Evolutionary conservation across 2,113 vertebrate genomes (phyloP).

Genomic region (Meleagris gallopavo): DNA sequence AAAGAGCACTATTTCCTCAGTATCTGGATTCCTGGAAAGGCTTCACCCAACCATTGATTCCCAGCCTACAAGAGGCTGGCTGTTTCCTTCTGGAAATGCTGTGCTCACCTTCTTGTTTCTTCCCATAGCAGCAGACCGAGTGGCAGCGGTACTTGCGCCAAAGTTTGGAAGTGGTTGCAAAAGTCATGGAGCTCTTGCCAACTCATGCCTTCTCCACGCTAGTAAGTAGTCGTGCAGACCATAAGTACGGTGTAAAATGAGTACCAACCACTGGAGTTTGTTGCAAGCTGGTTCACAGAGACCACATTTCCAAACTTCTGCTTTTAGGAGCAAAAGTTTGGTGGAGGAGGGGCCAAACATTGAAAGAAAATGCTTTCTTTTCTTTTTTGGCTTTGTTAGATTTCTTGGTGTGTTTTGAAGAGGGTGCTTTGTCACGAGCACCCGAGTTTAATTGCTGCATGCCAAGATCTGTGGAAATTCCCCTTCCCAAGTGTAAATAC

Average conservation of each 20-base stretch:
- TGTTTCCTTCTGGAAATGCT: not conserved
- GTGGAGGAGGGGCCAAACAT: not conserved
- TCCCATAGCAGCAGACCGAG: constrained; percentile 93
- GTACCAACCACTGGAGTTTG: not conserved
- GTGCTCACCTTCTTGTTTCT: constrained; percentile 32
- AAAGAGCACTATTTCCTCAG: not conserved
- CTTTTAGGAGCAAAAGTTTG: not conserved
- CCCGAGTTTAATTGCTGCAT: not conserved
- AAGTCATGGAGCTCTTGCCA: constrained; percentile 98
- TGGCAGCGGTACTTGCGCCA: constrained; percentile 98
- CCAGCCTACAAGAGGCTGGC: not conserved
- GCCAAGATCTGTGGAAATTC: not conserved
- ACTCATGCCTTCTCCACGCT: constrained; percentile 95
- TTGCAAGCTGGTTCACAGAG: not conserved
- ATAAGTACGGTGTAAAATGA: not conserved
- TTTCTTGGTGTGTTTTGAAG: not conserved
- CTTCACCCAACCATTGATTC: too few species aligned
- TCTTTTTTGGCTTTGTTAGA: not conserved
- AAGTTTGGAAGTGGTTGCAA: constrained; percentile 98
- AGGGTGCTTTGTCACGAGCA: not conserved
- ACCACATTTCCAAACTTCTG: not conserved
- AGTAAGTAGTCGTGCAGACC: constrained; percentile 74
- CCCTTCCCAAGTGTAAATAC: not conserved
- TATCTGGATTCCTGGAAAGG: not conserved
- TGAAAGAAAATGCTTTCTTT: not conserved